Evolutionary conservation across 2,113 vertebrate genomes (phyloP).

Genomic region (Fregata magnificens): DNA sequence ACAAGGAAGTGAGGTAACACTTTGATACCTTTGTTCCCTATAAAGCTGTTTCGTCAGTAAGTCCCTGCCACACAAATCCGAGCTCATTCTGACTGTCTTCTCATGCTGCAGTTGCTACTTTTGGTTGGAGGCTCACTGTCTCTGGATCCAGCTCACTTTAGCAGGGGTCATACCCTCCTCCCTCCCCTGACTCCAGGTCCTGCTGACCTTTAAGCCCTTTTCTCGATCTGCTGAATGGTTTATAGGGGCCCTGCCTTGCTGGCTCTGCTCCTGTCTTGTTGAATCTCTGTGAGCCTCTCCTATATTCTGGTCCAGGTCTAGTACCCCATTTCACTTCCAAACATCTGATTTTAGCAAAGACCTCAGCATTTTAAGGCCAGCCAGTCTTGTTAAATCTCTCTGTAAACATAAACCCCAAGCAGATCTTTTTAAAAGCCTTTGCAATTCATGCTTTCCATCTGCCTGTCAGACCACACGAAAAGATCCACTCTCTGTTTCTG

Average conservation of each 20-base stretch:
- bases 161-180: background rate
- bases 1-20: background rate
- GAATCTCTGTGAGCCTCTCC: background rate
- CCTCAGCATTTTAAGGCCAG: background rate
- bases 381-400: background rate
- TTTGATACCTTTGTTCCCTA: constrained; percentile 8
- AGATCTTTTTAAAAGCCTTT: constrained; percentile 34
- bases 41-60: background rate
- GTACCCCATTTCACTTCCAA: background rate
- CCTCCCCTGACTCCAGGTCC: background rate
- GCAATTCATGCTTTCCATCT: constrained; percentile 44
- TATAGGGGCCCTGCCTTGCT: background rate
- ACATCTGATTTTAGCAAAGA: background rate
- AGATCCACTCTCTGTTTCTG: background rate
- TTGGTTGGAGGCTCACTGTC: background rate
- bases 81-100: background rate
- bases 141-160: background rate
- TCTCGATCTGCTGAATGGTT: background rate
- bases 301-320: background rate
- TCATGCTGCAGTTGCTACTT: background rate
- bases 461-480: background rate
- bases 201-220: background rate
- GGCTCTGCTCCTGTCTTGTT: background rate
- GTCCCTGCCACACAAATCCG: background rate
- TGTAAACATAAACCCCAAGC: constrained; percentile 34